These are phyloP conservation scores for Spicauda simplicius DNA, from an alignment of 2,888 invertebrate genomes.

Conservation along the genomic window DNA sequence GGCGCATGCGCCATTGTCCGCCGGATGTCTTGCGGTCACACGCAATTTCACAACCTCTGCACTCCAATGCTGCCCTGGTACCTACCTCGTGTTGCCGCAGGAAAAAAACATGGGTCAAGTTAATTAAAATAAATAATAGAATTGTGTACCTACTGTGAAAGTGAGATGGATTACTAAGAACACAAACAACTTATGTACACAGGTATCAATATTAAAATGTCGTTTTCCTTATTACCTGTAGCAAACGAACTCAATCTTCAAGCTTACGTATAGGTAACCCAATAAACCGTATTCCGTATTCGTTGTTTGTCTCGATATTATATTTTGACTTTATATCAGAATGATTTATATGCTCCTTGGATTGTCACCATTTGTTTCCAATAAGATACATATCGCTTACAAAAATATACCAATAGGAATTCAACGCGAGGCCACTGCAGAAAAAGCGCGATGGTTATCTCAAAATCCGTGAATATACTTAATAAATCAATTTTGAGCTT, in stretches of 20 bases:
- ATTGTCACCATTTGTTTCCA: conserved; percentile 37
- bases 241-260: neutral
- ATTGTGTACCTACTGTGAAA: too few relatives aligned
- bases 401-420: conserved; percentile 35
- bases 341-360: conserved; percentile 36
- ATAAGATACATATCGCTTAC: conserved; percentile 32
- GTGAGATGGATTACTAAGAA: too few relatives aligned
- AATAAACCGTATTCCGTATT: conserved; percentile 16
- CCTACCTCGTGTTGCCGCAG: conserved; percentile 38
- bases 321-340: conserved; percentile 31
- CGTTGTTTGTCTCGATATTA: conserved; percentile 29
- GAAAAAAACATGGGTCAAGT: neutral
- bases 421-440: conserved; percentile 25
- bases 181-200: too few relatives aligned
- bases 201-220: too few relatives aligned
- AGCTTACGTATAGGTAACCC: neutral
- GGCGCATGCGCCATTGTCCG: conserved; percentile 70
- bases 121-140: too few relatives aligned
- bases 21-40: conserved; percentile 84
- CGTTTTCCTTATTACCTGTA: neutral
- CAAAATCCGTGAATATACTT: conserved; percentile 35
- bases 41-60: conserved; percentile 81
- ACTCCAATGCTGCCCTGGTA: conserved; percentile 66
- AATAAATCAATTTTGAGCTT: conserved; percentile 33
- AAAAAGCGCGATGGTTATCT: conserved; percentile 35